These are phyloP conservation scores for Hylomyscus alleni DNA, from an alignment of 2,797 vertebrate genomes.

Conservation along the genomic window DNA sequence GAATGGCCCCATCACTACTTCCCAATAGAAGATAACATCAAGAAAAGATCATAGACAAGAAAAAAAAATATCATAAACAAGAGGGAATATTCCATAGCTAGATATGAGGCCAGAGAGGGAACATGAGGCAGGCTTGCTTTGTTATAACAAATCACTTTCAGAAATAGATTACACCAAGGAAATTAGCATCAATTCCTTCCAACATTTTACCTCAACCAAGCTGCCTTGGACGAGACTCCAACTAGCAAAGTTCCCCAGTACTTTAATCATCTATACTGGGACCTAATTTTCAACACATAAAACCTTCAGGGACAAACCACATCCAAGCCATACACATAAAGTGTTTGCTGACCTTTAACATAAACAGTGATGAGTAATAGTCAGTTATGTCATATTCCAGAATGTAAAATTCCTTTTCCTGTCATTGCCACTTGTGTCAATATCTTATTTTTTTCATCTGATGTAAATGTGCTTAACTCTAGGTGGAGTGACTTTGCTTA, in stretches of 20 bases:
- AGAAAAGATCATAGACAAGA: neutral
- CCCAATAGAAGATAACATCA: neutral
- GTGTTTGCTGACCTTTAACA: neutral
- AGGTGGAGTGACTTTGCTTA: neutral
- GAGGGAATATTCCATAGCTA: neutral
- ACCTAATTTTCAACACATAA: neutral
- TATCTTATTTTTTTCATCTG: neutral
- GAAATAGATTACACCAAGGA: neutral
- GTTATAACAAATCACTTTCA: neutral
- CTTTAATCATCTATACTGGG: neutral
- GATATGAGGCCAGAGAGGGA: neutral
- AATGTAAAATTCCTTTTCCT: slow-evolving; percentile 33
- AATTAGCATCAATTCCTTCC: neutral
- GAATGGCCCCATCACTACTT: neutral
- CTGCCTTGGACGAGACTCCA: too few relatives aligned
- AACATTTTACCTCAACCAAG: neutral
- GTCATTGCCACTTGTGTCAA: neutral
- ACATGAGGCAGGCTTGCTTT: rapidly evolving
- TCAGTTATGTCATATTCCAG: neutral
- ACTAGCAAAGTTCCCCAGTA: neutral
- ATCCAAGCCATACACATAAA: neutral
- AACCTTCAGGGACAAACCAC: neutral
- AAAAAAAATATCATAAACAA: neutral
- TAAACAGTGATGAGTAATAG: neutral
- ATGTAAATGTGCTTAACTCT: neutral